Evolutionary conservation across 2,113 vertebrate genomes (phyloP).

Genomic region (Siphamia tubifer): DNA sequence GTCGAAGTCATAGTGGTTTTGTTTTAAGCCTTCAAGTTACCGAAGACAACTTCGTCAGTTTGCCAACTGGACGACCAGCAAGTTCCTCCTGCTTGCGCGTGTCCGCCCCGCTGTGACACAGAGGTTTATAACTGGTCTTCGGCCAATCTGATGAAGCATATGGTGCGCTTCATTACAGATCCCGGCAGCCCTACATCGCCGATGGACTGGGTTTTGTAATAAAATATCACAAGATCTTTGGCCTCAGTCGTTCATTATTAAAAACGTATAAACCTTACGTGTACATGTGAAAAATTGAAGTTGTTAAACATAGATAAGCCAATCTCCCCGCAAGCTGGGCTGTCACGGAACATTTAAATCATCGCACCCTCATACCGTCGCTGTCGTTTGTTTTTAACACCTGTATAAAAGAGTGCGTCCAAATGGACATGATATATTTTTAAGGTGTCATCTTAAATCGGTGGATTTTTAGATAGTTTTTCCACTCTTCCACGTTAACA

Average conservation of each 20-base stretch:
- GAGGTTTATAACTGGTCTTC: constrained; percentile 27
- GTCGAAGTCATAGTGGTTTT: constrained; percentile 73
- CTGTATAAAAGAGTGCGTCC: no score
- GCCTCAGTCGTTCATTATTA: no score
- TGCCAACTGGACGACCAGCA: constrained; percentile 61
- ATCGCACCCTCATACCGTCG: neutral
- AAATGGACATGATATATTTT: no score
- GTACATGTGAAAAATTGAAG: no score
- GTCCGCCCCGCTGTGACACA: constrained; percentile 36
- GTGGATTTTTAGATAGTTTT: no score
- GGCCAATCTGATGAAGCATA: neutral
- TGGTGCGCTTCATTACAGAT: constrained; percentile 35
- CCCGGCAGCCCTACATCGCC: no score
- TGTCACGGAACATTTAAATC: neutral
- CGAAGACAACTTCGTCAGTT: constrained; percentile 52
- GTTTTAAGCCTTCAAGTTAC: constrained; percentile 49
- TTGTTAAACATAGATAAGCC: no score
- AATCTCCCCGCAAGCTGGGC: neutral
- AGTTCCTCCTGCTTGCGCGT: constrained; percentile 35
- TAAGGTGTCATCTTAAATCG: no score
- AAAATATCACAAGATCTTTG: no score
- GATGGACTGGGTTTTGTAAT: no score
- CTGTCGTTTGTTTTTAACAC: neutral
- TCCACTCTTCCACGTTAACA: neutral
- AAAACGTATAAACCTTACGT: no score